Evolutionary conservation across 2,113 vertebrate species (phyloP).

Genomic region (Halichoeres trimaculatus): DNA sequence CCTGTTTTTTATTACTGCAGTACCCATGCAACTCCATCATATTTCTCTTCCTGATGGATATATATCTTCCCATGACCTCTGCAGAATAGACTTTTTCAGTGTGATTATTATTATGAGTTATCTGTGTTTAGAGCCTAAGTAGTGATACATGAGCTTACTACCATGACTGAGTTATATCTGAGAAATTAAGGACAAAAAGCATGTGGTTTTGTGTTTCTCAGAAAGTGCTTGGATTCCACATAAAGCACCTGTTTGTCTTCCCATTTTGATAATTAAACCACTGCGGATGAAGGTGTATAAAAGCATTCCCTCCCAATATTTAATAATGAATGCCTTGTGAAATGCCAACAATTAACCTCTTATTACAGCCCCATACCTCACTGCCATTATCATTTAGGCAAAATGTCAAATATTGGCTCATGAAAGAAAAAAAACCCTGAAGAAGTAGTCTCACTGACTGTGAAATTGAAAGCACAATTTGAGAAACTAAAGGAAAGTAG

Average conservation of each 20-base stretch:
- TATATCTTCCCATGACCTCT: neutral
- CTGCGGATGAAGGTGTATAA: neutral
- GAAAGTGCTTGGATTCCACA: neutral
- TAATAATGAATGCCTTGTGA: constrained; percentile 16
- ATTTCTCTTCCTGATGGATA: constrained; percentile 20
- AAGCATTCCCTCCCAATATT: constrained; percentile 7
- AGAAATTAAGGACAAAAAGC: neutral
- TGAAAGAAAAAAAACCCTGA: constrained; percentile 14
- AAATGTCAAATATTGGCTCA: constrained; percentile 36
- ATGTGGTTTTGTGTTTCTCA: neutral
- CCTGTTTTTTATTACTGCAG: constrained; percentile 59
- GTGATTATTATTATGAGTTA: constrained; percentile 10
- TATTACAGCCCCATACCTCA: constrained; percentile 36
- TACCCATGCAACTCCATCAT: constrained; percentile 7
- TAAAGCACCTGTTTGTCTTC: neutral
- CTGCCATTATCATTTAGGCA: constrained; percentile 46
- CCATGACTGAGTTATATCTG: neutral
- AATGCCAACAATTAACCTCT: constrained; percentile 56
- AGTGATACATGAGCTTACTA: neutral
- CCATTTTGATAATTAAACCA: neutral
- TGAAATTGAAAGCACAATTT: constrained; percentile 47
- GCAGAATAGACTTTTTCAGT: neutral
- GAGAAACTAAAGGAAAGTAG: neutral
- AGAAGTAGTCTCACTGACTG: constrained; percentile 38
- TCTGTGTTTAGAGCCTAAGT: neutral